Base-by-base conservation (phyloP, 2,888 invertebrate genomes). In the Lithodes maja region DNA sequence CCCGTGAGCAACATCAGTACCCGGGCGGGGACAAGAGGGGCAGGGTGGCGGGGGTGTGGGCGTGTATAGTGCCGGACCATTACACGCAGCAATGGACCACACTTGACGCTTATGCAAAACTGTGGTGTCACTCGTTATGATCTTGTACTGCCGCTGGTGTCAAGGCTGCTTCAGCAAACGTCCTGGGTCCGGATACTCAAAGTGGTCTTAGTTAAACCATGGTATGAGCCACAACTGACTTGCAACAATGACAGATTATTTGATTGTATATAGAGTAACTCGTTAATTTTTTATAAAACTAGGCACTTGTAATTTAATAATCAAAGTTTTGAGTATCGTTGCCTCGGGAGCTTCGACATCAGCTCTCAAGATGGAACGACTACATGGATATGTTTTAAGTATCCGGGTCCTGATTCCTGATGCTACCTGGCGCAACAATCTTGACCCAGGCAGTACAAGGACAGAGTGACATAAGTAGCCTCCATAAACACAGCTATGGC, bases 1-100 rank as follows among this genome's bases (percentile, higher is more conserved):
- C 87, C 84, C 54, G 85, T 81, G 82, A 81, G 88, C 71, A 80
- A 85, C 88, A 89, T 83, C 88, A 81, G 88, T 80, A 89, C 88
- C 88, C 74, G 88, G 83, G 88, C 84, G 68, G 50, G 83, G 71
- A 75, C 55, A 55, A 55, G 52, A 80, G 80, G 83, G 69, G 74
- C 74, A 69, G 69, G 83, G 50, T 71, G 55, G 33, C 55, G 17
- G 78, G 50, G 9, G 50, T 15, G 75, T 53, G 74, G 78, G 50
- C n/a, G 78, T 77, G n/a, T 33, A 33, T 17, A 50, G 77, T 69
- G 80, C 86, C 77, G 80, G 49, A 33, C 75, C 71, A 52, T 71
- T 84, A 74, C 80, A 80, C 50, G 61, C 9, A 3, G 49, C 79
- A 74, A 75, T 68, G 81, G 54, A 75, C 55, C 53, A 68, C 84